phyloP scores from a whole-genome alignment of 2,113 vertebrate genomes.

The Zosterops japonicus region DNA sequence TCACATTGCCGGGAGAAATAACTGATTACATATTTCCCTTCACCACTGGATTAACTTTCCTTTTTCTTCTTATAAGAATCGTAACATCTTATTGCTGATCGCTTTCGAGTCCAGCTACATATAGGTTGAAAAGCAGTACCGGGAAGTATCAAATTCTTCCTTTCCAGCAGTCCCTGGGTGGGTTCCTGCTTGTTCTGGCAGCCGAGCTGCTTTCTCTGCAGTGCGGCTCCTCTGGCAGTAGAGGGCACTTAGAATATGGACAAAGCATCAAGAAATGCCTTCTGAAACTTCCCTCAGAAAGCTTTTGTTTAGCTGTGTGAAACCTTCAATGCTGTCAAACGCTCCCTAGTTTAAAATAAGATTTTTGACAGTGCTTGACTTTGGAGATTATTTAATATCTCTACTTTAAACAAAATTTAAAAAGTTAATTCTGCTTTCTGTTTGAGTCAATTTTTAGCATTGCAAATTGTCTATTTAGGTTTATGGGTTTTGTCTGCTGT shows the following conservation, averaged over 20 bases:
- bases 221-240: slow-evolving; percentile 73
- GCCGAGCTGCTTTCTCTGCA: not conserved
- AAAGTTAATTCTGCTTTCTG: slow-evolving; percentile 9
- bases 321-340: slow-evolving; percentile 39
- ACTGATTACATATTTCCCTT: not conserved
- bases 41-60: not conserved
- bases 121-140: not conserved
- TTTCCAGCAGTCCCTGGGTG: not conserved
- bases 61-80: not conserved
- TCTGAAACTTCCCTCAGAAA: slow-evolving; percentile 64
- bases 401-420: slow-evolving; percentile 7
- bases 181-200: slow-evolving; percentile 3
- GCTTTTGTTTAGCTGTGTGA: slow-evolving; percentile 76
- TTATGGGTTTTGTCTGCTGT: not conserved
- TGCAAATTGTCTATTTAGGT: slow-evolving; percentile 5
- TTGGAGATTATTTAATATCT: slow-evolving; percentile 27
- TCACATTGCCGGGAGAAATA: not conserved
- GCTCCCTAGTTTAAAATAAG: slow-evolving; percentile 25
- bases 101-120: not conserved
- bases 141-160: not conserved
- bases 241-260: slow-evolving; percentile 84
- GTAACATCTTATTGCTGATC: not conserved
- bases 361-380: slow-evolving; percentile 45
- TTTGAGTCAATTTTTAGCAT: not conserved
- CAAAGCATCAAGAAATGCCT: slow-evolving; percentile 63